A percentile compares a stretch with the other conserved stretches of the same genome.
Conservation (phyloP, 2,888 invertebrate species). For the Morpho deidamia region DNA sequence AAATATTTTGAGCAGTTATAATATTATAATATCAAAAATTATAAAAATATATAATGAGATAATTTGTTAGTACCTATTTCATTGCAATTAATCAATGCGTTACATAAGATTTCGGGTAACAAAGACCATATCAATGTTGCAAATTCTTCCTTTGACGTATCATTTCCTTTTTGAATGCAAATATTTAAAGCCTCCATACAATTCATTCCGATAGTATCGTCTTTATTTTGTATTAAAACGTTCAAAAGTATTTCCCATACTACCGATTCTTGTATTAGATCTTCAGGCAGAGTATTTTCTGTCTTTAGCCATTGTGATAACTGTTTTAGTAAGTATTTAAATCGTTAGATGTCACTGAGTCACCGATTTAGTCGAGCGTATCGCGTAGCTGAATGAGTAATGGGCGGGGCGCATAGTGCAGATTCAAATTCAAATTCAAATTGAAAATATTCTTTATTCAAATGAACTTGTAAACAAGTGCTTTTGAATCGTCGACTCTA, state of each 20-base stretch:
- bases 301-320: conserved; percentile 60
- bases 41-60: too few species aligned
- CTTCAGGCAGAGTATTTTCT: conserved; percentile 54
- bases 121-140: conserved; percentile 48
- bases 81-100: conserved; percentile 48
- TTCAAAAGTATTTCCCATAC: conserved; percentile 59
- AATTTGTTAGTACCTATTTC: conserved; percentile 39
- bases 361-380: too few species aligned
- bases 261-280: conserved; percentile 44
- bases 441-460: too few species aligned
- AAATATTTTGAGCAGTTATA: too few species aligned
- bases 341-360: too few species aligned
- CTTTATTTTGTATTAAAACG: conserved; percentile 44
- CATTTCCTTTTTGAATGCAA: conserved; percentile 48
- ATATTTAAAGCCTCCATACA: conserved; percentile 47
- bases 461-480: too few species aligned
- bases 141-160: conserved; percentile 43
- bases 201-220: conserved; percentile 39
- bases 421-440: too few species aligned
- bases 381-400: too few species aligned
- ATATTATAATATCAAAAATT: too few species aligned
- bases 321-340: conserved; percentile 28
- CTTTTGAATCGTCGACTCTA: too few species aligned
- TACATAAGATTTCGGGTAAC: conserved; percentile 53
- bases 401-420: too few species aligned